phyloP scores from a whole-genome alignment of 1,140 invertebrate genomes.

The Platorchestia sp. region DNA sequence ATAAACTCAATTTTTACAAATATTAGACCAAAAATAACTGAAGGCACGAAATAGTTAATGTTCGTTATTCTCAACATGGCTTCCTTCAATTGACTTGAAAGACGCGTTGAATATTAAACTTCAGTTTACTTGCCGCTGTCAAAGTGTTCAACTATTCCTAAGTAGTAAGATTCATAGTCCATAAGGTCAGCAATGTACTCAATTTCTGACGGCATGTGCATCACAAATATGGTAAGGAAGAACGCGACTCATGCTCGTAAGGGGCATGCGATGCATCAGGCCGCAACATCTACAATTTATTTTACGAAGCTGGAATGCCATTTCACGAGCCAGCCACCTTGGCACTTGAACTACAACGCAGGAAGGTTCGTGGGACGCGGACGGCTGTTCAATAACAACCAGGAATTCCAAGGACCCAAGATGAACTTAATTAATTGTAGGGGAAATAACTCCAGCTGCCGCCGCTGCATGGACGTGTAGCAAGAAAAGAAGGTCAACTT shows the following conservation, averaged over 20 bases:
- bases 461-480: background rate
- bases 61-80: no score
- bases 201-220: background rate
- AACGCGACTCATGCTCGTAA: background rate
- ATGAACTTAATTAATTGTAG: constrained; percentile 40
- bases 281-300: background rate
- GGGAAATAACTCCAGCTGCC: background rate
- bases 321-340: constrained; percentile 4
- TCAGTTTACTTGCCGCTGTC: no score
- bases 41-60: no score
- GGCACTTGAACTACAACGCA: constrained; percentile 26
- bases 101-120: no score
- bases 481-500: background rate
- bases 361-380: background rate
- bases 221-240: background rate
- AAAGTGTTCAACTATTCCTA: no score
- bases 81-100: no score
- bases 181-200: no score
- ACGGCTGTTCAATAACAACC: constrained; percentile 12
- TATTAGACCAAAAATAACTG: no score
- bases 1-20: no score
- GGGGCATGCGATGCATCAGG: background rate
- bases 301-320: background rate
- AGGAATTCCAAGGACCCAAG: constrained; percentile 6
- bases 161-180: no score